These are phyloP conservation scores for Glaucomys volans DNA, from an alignment of 2,113 vertebrate genomes.

Conservation along the genomic window DNA sequence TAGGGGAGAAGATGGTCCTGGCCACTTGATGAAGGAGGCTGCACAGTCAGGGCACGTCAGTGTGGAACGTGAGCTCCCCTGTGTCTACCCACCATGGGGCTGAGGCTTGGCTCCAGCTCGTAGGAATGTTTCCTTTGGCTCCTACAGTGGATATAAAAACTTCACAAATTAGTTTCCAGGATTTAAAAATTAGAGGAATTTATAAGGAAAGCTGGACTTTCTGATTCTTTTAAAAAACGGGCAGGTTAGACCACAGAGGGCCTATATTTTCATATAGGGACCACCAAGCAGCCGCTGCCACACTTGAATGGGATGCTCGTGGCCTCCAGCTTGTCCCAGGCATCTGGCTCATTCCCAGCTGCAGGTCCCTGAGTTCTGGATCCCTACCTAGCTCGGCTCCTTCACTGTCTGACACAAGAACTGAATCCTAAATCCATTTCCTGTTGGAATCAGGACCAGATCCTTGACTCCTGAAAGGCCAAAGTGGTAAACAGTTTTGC, in stretches of 20 bases:
- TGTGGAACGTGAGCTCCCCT: not conserved
- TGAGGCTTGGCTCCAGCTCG: slow-evolving; percentile 57
- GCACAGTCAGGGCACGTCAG: fast-evolving
- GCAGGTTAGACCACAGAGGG: not conserved
- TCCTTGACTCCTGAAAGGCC: slow-evolving; percentile 1
- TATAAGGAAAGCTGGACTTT: slow-evolving; percentile 20
- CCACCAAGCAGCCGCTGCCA: not conserved
- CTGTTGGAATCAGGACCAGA: not conserved
- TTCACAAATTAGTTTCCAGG: slow-evolving; percentile 40
- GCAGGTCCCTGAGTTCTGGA: not conserved
- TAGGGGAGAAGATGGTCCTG: not conserved
- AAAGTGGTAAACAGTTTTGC: not conserved
- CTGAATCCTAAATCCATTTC: not conserved
- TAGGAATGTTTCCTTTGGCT: slow-evolving; percentile 69
- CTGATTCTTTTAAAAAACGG: not conserved
- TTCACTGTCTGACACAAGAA: not conserved
- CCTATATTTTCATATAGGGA: not conserved
- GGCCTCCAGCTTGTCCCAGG: not conserved
- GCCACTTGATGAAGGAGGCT: not conserved
- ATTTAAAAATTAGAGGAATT: slow-evolving; percentile 68
- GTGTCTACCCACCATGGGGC: not conserved
- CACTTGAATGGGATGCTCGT: fast-evolving
- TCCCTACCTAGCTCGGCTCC: not conserved
- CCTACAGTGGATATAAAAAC: slow-evolving; percentile 46
- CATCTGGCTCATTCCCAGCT: not conserved